These are phyloP conservation scores for Hartigia nigra DNA, from an alignment of 2,888 invertebrate species.

Conservation along the genomic window DNA sequence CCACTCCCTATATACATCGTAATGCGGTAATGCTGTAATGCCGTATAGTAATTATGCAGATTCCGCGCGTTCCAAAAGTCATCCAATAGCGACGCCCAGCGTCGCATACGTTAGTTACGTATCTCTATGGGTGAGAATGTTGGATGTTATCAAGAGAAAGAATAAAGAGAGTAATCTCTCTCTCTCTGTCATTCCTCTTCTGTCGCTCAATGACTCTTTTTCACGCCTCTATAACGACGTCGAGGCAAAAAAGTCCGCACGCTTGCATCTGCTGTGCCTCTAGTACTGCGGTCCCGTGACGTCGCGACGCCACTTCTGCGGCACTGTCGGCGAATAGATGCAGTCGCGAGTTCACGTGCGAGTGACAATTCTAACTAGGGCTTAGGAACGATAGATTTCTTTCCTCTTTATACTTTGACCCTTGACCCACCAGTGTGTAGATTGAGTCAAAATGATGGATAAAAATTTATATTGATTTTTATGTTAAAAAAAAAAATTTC, in stretches of 20 bases:
- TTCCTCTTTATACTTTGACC: neutral
- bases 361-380: neutral
- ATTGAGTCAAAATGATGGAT: no score
- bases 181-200: conserved; percentile 6
- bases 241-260: conserved; percentile 35
- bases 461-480: no score
- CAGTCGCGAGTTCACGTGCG: neutral
- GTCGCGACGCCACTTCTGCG: neutral
- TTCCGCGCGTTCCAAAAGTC: conserved; percentile 29
- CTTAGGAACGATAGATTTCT: neutral
- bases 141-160: neutral
- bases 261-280: neutral
- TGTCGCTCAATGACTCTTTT: conserved; percentile 27
- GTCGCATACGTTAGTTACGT: neutral
- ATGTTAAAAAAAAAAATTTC: no score
- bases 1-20: conserved; percentile 29
- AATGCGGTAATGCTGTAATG: conserved; percentile 48
- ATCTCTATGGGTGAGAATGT: neutral
- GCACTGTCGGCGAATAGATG: neutral
- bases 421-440: neutral
- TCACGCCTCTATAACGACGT: conserved; percentile 31
- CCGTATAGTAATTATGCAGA: conserved; percentile 52
- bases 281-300: neutral
- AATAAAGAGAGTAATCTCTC: neutral
- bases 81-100: neutral